Conservation (phyloP, 2,888 invertebrate genomes). For the Noctua pronuba region DNA sequence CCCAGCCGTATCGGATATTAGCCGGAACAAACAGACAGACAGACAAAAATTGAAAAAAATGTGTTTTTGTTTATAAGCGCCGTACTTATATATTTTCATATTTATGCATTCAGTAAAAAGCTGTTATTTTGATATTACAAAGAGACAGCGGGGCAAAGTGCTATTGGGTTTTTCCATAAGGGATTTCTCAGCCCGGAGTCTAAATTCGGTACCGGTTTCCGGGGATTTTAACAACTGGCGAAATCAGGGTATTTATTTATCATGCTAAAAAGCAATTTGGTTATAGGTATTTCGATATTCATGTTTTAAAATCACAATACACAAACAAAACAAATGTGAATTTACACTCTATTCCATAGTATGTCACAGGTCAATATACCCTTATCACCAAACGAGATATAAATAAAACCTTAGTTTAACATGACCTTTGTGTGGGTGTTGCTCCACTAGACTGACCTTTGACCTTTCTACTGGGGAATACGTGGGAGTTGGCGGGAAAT, state of each 20-base stretch:
- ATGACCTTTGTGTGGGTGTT: slow-evolving; percentile 64
- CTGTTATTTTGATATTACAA: neutral
- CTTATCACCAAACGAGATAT: slow-evolving; percentile 56
- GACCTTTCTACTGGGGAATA: slow-evolving; percentile 47
- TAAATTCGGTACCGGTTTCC: neutral
- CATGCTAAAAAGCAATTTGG: neutral
- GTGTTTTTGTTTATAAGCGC: too few relatives aligned
- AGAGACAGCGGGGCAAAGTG: neutral
- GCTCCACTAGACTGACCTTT: slow-evolving; percentile 53
- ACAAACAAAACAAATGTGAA: slow-evolving; percentile 7
- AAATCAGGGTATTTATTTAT: neutral
- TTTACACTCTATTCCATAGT: slow-evolving; percentile 15
- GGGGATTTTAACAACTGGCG: neutral
- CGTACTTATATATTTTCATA: too few relatives aligned
- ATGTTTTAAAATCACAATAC: neutral
- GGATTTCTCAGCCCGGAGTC: neutral
- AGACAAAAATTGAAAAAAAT: too few relatives aligned
- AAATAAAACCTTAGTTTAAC: slow-evolving; percentile 59
- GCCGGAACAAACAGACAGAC: too few relatives aligned
- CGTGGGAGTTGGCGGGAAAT: slow-evolving; percentile 56
- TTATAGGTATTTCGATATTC: neutral
- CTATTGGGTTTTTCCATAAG: neutral
- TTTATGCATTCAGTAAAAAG: too few relatives aligned
- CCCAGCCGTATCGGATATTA: too few relatives aligned
- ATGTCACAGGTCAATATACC: slow-evolving; percentile 40